phyloP scores from a whole-genome alignment of 2,113 vertebrate genomes.

The Leucopternis melanops region DNA sequence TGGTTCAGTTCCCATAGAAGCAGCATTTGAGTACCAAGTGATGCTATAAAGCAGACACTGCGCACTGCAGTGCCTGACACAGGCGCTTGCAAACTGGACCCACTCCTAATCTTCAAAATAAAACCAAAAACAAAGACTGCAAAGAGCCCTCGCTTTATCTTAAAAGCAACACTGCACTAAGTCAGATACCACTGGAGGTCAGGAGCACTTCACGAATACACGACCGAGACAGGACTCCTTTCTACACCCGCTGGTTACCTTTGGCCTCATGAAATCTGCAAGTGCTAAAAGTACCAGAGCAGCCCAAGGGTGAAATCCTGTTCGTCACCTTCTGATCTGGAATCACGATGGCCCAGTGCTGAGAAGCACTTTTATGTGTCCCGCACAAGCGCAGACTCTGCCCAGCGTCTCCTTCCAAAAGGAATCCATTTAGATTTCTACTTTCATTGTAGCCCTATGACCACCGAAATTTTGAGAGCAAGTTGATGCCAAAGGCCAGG shows the following conservation, averaged over 20 bases:
- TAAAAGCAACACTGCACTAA: not conserved
- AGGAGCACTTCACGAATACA: not conserved
- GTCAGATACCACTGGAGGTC: slow-evolving; percentile 40
- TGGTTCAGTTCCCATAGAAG: not conserved
- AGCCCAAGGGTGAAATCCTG: not conserved
- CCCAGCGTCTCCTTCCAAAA: not conserved
- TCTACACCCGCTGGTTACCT: not conserved
- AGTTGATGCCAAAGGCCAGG: not conserved
- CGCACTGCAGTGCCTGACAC: not conserved
- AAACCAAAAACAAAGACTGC: not conserved
- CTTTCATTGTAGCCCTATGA: not conserved
- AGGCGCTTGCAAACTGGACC: not conserved
- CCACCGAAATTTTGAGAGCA: not conserved
- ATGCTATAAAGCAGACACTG: not conserved
- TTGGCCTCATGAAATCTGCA: not conserved
- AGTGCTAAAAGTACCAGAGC: not conserved
- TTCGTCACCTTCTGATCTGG: not conserved
- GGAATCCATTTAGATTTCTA: not conserved
- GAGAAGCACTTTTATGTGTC: not conserved
- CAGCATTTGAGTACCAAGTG: not conserved
- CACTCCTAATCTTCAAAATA: not conserved
- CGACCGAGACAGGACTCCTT: not conserved
- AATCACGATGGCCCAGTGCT: not conserved
- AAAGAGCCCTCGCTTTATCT: not conserved
- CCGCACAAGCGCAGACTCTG: not conserved